phyloP scores from a whole-genome alignment of 2,888 invertebrate species.

The Halocaridina rubra region DNA sequence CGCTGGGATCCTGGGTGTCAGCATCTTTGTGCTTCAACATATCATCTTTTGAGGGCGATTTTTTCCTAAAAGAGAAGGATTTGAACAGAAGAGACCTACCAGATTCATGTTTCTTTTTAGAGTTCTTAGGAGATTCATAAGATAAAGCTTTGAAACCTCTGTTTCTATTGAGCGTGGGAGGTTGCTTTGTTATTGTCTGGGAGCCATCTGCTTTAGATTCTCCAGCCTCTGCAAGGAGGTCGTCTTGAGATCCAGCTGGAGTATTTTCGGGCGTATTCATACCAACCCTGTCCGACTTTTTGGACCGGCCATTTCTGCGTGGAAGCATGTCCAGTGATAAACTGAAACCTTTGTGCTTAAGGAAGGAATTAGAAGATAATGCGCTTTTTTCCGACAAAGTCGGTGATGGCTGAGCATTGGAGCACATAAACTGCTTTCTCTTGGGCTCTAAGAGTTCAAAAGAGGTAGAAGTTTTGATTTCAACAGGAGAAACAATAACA shows the following conservation, averaged over 20 bases:
- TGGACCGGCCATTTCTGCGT: conserved; percentile 39
- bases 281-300: background rate
- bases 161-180: conserved; percentile 13
- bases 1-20: conserved; percentile 16
- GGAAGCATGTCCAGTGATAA: conserved; percentile 60
- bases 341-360: conserved; percentile 50
- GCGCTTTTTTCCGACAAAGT: conserved; percentile 58
- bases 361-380: conserved; percentile 33
- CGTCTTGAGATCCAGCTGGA: conserved; percentile 47
- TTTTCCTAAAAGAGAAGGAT: conserved; percentile 57
- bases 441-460: conserved; percentile 49
- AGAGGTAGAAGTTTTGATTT: conserved; percentile 55
- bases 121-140: conserved; percentile 36
- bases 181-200: background rate
- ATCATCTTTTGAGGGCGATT: conserved; percentile 39
- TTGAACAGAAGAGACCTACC: conserved; percentile 45
- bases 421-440: conserved; percentile 24
- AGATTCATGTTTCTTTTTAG: conserved; percentile 50
- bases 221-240: conserved; percentile 31
- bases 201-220: background rate
- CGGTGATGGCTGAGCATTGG: conserved; percentile 43
- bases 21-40: conserved; percentile 13
- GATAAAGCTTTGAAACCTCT: conserved; percentile 7
- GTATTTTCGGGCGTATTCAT: conserved; percentile 35
- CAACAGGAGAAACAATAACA: conserved; percentile 19